These are phyloP conservation scores for Botia almorhae DNA, from an alignment of 2,797 vertebrate species.

Conservation along the genomic window DNA sequence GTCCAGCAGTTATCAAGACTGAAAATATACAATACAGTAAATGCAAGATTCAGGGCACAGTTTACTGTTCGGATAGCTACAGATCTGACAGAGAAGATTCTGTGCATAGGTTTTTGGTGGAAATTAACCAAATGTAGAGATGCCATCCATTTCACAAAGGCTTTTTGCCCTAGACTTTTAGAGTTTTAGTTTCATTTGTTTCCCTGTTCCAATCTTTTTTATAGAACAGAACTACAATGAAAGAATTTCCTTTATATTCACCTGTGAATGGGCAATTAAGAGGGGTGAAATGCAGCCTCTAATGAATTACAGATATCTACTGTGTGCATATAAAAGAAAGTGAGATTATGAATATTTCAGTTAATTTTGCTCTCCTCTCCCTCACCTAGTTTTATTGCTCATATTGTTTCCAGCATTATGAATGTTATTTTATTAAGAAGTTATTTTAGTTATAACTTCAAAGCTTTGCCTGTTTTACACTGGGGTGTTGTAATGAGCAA, in stretches of 20 bases:
- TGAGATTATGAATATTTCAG: conserved; percentile 81
- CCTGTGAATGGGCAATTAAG: conserved; percentile 77
- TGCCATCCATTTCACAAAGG: conserved; percentile 65
- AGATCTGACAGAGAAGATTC: conserved; percentile 16
- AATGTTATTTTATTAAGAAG: conserved; percentile 10
- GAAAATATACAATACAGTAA: neutral
- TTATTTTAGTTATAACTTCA: conserved; percentile 57
- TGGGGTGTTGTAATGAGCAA: conserved; percentile 69
- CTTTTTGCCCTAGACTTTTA: conserved; percentile 64
- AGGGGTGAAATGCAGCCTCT: conserved; percentile 73
- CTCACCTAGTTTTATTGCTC: conserved; percentile 27
- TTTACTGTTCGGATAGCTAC: conserved; percentile 21
- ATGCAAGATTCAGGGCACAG: neutral
- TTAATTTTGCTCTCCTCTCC: conserved; percentile 78
- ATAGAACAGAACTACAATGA: conserved; percentile 63
- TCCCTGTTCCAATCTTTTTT: conserved; percentile 57
- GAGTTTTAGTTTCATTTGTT: conserved; percentile 60
- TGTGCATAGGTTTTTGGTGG: conserved; percentile 1
- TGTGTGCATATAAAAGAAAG: conserved; percentile 71
- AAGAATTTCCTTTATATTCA: conserved; percentile 73
- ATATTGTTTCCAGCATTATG: conserved; percentile 20
- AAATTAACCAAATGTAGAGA: conserved; percentile 61
- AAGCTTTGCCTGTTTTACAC: conserved; percentile 63
- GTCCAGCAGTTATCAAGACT: neutral
- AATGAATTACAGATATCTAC: conserved; percentile 68